phyloP scores from a whole-genome alignment of 2,888 invertebrate genomes.

The Netelia inedita region DNA sequence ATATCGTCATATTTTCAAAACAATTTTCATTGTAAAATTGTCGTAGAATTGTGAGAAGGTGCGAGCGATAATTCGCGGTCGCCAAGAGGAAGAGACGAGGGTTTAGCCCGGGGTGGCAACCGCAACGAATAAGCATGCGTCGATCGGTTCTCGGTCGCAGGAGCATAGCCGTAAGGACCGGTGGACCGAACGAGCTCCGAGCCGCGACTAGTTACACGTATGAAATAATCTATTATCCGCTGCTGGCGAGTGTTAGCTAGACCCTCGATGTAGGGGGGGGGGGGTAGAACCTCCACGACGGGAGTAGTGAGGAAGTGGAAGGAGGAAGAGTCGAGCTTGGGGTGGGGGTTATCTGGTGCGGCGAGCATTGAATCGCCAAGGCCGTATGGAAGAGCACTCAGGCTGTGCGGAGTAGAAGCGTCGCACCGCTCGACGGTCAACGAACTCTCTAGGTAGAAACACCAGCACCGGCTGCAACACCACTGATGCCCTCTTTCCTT shows the following conservation, averaged over 20 bases:
- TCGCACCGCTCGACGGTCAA: conserved; percentile 82
- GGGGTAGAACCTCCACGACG: not conserved
- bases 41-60: conserved; percentile 34
- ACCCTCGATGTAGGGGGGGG: conserved; percentile 46
- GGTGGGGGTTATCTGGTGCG: conserved; percentile 83
- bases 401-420: conserved; percentile 74
- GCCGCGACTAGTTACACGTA: conserved; percentile 82
- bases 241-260: conserved; percentile 62
- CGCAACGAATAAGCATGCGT: conserved; percentile 58
- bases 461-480: conserved; percentile 64
- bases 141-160: conserved; percentile 33
- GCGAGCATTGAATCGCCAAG: conserved; percentile 84
- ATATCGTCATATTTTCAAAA: no score
- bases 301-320: conserved; percentile 50
- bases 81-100: conserved; percentile 15
- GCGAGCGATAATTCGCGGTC: conserved; percentile 18
- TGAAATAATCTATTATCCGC: conserved; percentile 84
- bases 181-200: conserved; percentile 59
- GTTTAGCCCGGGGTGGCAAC: conserved; percentile 47
- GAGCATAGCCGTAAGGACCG: conserved; percentile 51
- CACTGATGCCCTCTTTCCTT: conserved; percentile 42
- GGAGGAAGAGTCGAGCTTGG: conserved; percentile 65
- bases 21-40: not conserved
- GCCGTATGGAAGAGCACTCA: conserved; percentile 78
- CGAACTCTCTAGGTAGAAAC: conserved; percentile 75